Evolutionary conservation across 2,113 vertebrate genomes (phyloP).

Genomic region (Lagopus leucura): DNA sequence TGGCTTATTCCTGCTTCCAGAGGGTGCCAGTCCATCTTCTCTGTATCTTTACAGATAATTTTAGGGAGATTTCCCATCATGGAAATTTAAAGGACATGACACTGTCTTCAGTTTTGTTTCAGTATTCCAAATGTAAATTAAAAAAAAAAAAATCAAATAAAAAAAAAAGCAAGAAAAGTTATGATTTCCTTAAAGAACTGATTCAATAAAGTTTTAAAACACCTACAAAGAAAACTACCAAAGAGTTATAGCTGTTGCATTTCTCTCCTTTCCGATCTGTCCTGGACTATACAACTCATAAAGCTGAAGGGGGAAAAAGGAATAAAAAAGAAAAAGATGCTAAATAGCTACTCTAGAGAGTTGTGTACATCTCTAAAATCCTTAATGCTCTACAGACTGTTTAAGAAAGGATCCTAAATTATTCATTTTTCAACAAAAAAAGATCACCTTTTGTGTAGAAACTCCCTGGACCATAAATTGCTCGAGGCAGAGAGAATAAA

Average conservation of each 20-base stretch:
- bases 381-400: neutral
- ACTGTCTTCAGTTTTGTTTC: neutral
- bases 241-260: neutral
- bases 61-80: neutral
- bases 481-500: constrained; percentile 49
- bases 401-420: constrained; percentile 3
- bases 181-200: rapidly evolving
- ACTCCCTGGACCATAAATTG: constrained; percentile 49
- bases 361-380: neutral
- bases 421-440: constrained; percentile 36
- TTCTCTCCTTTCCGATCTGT: neutral
- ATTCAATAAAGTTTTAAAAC: neutral
- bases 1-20: too few species aligned
- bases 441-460: constrained; percentile 38
- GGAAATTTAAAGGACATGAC: neutral
- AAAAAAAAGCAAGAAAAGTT: neutral
- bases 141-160: neutral
- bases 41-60: neutral
- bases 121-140: neutral
- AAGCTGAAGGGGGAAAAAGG: neutral
- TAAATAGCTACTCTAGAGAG: neutral
- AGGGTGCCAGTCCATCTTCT: neutral
- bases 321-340: neutral
- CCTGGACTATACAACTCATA: neutral
- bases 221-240: neutral